Evolutionary conservation across 1,140 invertebrate genomes (phyloP).

Genomic region (Apis florea): DNA sequence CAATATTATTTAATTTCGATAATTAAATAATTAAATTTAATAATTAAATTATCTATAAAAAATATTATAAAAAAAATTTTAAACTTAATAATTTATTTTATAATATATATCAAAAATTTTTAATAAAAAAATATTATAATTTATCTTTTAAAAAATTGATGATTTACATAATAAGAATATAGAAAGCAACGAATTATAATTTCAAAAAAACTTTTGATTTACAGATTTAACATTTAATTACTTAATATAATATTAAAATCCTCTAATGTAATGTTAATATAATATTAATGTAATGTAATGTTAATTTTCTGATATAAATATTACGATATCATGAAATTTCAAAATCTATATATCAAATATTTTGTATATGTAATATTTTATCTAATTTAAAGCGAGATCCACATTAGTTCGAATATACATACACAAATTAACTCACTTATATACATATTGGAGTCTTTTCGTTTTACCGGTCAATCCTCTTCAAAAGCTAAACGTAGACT

Average conservation of each 20-base stretch:
- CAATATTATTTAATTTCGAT: too few relatives aligned
- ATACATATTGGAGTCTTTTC: background rate
- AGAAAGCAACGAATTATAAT: background rate
- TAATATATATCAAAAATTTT: too few relatives aligned
- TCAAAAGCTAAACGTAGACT: conserved; percentile 31
- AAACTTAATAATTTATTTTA: too few relatives aligned
- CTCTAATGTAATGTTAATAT: too few relatives aligned
- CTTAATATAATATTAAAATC: background rate
- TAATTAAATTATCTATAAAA: too few relatives aligned
- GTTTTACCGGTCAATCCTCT: background rate
- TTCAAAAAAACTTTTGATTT: background rate
- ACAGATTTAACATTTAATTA: background rate
- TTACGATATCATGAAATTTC: background rate
- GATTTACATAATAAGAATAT: background rate
- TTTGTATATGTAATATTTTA: background rate
- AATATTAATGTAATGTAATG: too few relatives aligned
- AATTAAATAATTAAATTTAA: too few relatives aligned
- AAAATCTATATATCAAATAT: background rate
- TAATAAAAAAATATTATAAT: too few relatives aligned
- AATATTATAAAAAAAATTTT: too few relatives aligned
- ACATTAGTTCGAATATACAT: background rate
- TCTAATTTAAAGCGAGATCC: background rate
- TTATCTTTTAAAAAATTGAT: background rate
- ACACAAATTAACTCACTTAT: conserved; percentile 11
- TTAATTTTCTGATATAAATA: too few relatives aligned